Percentiles rank a stretch among this genome's conserved stretches.
Conservation (phyloP, 2,113 vertebrate genomes). For the Anolis carolinensis region DNA sequence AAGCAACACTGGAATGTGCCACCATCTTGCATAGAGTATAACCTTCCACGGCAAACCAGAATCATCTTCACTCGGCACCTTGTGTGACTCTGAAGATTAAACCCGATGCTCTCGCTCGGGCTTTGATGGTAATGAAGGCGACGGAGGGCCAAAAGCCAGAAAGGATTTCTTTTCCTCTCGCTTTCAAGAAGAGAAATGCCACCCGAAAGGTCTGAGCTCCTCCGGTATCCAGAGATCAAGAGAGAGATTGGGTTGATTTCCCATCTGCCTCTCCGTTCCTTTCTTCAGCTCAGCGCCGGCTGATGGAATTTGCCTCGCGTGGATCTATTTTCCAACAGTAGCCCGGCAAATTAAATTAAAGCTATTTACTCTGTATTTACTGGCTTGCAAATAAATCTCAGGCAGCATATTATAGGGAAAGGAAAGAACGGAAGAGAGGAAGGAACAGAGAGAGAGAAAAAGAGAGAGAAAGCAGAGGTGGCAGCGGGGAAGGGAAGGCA, state of each 20-base stretch:
- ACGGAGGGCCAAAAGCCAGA: neutral
- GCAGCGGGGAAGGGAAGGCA: constrained; percentile 19
- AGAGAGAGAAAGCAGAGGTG: neutral
- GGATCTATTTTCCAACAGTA: constrained; percentile 52
- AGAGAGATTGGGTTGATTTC: neutral
- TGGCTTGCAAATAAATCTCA: constrained; percentile 69
- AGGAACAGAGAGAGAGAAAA: neutral
- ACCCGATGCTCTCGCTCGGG: neutral
- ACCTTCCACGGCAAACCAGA: neutral
- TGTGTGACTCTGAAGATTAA: neutral
- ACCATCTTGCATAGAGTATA: neutral
- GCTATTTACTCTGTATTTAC: constrained; percentile 64
- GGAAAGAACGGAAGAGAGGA: constrained; percentile 37
- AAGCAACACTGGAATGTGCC: neutral
- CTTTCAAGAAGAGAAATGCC: neutral
- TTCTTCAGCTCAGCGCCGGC: neutral
- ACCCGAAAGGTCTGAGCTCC: neutral
- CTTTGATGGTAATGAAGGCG: neutral
- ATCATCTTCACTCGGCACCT: too few species aligned
- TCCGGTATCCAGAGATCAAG: neutral
- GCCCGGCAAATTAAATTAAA: constrained; percentile 73
- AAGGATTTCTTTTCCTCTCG: neutral
- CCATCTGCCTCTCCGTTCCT: neutral
- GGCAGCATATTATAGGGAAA: constrained; percentile 63
- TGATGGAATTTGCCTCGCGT: constrained; percentile 42